Conservation (phyloP, 2,113 vertebrate species). For the Nothobranchius furzeri region DNA sequence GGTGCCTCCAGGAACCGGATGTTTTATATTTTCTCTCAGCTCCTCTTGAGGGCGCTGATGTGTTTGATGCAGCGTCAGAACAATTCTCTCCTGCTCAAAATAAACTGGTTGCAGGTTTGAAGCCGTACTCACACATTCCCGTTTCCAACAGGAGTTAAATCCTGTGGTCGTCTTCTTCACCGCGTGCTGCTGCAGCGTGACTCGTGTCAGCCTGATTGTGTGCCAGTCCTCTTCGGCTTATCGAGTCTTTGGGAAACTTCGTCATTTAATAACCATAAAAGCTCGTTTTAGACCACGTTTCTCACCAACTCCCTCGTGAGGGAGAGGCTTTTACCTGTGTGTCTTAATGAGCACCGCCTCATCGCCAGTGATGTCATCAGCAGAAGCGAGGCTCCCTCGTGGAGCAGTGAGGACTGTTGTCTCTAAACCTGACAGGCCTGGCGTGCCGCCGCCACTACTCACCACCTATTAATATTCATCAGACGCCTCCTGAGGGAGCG, state of each 20-base stretch:
- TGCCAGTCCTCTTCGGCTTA: not conserved
- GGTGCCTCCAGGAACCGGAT: too few relatives aligned
- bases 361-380: constrained; percentile 43
- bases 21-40: too few relatives aligned
- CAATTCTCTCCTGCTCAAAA: too few relatives aligned
- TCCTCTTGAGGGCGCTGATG: too few relatives aligned
- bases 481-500: constrained; percentile 55
- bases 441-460: constrained; percentile 56
- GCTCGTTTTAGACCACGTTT: too few relatives aligned
- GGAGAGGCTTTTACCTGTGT: constrained; percentile 34
- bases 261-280: not conserved
- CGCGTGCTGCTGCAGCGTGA: not conserved
- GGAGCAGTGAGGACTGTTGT: constrained; percentile 56
- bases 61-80: too few relatives aligned
- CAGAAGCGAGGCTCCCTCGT: constrained; percentile 34
- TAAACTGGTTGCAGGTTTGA: too few relatives aligned
- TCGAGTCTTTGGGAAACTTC: not conserved
- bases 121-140: too few relatives aligned
- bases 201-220: constrained; percentile 4
- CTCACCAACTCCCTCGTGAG: constrained; percentile 15
- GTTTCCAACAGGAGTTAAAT: too few relatives aligned
- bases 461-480: constrained; percentile 75
- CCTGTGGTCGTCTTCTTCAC: too few relatives aligned
- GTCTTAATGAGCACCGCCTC: constrained; percentile 60
- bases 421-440: constrained; percentile 65